Evolutionary conservation across 2,888 invertebrate genomes (phyloP).

Genomic region (Orchestes rusci): DNA sequence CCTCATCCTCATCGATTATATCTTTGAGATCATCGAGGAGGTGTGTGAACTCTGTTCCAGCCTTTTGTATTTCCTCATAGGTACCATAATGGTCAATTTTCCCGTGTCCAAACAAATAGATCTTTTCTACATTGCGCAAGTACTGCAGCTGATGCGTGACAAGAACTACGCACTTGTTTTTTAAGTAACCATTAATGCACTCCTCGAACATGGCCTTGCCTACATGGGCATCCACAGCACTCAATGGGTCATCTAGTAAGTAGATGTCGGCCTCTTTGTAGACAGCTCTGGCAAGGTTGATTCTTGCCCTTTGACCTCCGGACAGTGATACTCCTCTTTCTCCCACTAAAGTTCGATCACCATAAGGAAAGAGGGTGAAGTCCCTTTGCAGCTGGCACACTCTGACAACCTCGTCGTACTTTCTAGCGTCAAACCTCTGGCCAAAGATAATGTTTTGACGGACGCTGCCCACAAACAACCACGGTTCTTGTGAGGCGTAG

Average conservation of each 20-base stretch:
- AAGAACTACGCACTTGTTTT: constrained; percentile 60
- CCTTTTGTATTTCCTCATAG: constrained; percentile 61
- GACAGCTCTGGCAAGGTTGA: constrained; percentile 76
- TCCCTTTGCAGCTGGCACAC: constrained; percentile 66
- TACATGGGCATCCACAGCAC: constrained; percentile 84
- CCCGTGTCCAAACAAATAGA: constrained; percentile 51
- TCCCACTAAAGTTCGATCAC: constrained; percentile 72
- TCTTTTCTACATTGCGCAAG: constrained; percentile 49
- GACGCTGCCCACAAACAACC: constrained; percentile 73
- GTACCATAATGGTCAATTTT: constrained; percentile 54
- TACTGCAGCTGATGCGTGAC: constrained; percentile 69
- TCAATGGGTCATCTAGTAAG: constrained; percentile 79
- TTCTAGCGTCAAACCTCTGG: constrained; percentile 57
- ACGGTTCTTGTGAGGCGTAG: constrained; percentile 79
- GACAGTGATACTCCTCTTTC: constrained; percentile 66
- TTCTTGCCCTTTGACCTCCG: constrained; percentile 78
- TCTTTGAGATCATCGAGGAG: constrained; percentile 22
- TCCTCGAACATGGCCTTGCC: constrained; percentile 79
- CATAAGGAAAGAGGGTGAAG: constrained; percentile 63
- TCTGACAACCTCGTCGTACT: constrained; percentile 58
- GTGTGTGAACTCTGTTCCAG: constrained; percentile 67
- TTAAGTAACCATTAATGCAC: constrained; percentile 57
- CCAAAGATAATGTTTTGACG: constrained; percentile 92
- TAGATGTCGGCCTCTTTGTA: constrained; percentile 80
- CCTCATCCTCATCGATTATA: constrained; percentile 28